phyloP scores from a whole-genome alignment of 2,113 vertebrate species.

The Brachypodius melanocephalos region DNA sequence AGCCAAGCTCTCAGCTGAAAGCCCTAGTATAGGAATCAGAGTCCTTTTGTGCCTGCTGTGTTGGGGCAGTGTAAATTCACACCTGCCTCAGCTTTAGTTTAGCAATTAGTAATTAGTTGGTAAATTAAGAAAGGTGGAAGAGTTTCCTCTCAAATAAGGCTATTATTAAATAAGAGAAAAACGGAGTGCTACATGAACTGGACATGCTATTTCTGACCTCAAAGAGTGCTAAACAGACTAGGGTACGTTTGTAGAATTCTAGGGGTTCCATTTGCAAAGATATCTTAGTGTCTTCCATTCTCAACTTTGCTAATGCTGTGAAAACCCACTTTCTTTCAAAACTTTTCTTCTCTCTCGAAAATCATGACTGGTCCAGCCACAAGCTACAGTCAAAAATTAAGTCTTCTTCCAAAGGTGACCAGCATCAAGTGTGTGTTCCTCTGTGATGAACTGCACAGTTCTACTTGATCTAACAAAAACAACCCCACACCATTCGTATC shows the following conservation, averaged over 20 bases:
- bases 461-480: not conserved
- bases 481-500: not conserved
- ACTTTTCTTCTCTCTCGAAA: not conserved
- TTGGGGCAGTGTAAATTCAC: not conserved
- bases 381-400: not conserved
- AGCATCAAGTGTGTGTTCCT: not conserved
- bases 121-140: not conserved
- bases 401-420: not conserved
- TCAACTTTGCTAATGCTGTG: not conserved
- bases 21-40: not conserved
- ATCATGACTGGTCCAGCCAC: not conserved
- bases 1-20: not conserved
- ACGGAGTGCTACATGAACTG: not conserved
- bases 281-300: not conserved
- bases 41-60: not conserved
- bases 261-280: not conserved
- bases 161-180: not conserved
- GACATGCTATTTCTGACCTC: not conserved
- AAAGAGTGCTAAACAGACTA: not conserved
- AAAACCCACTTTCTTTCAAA: constrained; percentile 1
- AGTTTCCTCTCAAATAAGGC: not conserved
- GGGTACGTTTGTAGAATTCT: not conserved
- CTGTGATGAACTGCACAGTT: not conserved
- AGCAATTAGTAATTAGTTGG: not conserved
- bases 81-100: not conserved